phyloP scores from a whole-genome alignment of 2,888 invertebrate genomes.

The Tyria jacobaeae region DNA sequence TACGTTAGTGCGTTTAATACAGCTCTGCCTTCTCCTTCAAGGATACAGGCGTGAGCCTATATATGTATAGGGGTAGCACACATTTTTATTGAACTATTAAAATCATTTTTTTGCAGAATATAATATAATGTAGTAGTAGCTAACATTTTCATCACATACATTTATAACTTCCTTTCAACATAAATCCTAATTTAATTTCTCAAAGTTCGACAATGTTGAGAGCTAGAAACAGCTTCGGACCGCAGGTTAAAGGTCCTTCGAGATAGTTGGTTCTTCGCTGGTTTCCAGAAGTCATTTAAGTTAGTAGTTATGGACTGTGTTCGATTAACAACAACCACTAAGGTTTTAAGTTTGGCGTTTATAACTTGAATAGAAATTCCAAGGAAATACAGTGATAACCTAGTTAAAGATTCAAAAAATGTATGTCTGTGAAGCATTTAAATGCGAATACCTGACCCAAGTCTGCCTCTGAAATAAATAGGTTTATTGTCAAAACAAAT shows the following conservation, averaged over 20 bases:
- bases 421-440: too few species aligned
- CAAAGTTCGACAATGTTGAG: constrained; percentile 29
- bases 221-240: constrained; percentile 17
- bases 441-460: too few species aligned
- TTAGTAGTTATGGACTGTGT: constrained; percentile 13
- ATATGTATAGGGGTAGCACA: too few species aligned
- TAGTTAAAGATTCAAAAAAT: too few species aligned
- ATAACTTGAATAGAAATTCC: constrained; percentile 3
- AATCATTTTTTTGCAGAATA: too few species aligned
- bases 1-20: too few species aligned
- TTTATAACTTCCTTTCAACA: constrained; percentile 15
- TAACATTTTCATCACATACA: constrained; percentile 11
- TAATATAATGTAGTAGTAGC: constrained; percentile 4
- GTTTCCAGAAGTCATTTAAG: constrained; percentile 33
- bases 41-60: too few species aligned
- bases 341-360: constrained; percentile 6
- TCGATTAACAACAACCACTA: constrained; percentile 19
- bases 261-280: constrained; percentile 27
- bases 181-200: constrained; percentile 25
- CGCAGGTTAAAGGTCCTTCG: constrained; percentile 29
- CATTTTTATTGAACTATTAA: too few species aligned
- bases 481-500: too few species aligned
- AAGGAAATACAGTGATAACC: neutral
- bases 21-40: too few species aligned
- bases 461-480: too few species aligned